These are phyloP conservation scores for Leucophenga maculata DNA, from an alignment of 2,888 invertebrate genomes.

Conservation along the genomic window DNA sequence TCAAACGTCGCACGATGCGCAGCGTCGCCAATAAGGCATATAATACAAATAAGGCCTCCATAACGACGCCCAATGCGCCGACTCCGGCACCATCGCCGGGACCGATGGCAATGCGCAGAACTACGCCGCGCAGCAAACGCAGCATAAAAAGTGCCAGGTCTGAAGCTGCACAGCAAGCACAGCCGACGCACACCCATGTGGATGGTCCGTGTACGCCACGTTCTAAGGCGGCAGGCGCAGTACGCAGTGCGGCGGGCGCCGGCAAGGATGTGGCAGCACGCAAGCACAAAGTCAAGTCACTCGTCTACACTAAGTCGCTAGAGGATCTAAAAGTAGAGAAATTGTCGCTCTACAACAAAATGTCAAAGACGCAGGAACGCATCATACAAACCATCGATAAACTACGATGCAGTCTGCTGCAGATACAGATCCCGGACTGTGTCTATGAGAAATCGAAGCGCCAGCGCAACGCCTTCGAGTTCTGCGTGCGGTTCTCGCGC, in stretches of 20 bases:
- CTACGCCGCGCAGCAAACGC: background rate
- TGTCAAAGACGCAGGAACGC: slow-evolving; percentile 63
- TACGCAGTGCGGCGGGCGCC: slow-evolving; percentile 1
- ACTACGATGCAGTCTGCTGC: slow-evolving; percentile 53
- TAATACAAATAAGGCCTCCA: too few relatives aligned
- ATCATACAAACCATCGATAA: slow-evolving; percentile 61
- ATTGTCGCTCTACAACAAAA: slow-evolving; percentile 60
- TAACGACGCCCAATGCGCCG: background rate
- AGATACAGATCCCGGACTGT: slow-evolving; percentile 42
- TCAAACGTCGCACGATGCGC: too few relatives aligned
- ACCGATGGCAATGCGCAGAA: background rate
- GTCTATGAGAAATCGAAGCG: slow-evolving; percentile 60
- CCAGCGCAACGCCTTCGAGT: slow-evolving; percentile 78
- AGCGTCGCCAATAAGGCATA: too few relatives aligned
- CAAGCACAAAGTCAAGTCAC: background rate
- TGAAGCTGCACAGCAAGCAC: background rate
- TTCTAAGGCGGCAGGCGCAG: background rate
- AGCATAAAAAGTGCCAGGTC: background rate
- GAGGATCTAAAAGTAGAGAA: slow-evolving; percentile 61
- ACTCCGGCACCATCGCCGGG: background rate
- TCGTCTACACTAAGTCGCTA: slow-evolving; percentile 49
- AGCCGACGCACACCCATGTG: too few relatives aligned
- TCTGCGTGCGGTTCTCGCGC: slow-evolving; percentile 78
- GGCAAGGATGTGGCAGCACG: background rate
- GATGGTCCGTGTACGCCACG: background rate